Evolutionary conservation across 1,140 invertebrate species (phyloP).

Genomic region (Oreohelix idahoensis): DNA sequence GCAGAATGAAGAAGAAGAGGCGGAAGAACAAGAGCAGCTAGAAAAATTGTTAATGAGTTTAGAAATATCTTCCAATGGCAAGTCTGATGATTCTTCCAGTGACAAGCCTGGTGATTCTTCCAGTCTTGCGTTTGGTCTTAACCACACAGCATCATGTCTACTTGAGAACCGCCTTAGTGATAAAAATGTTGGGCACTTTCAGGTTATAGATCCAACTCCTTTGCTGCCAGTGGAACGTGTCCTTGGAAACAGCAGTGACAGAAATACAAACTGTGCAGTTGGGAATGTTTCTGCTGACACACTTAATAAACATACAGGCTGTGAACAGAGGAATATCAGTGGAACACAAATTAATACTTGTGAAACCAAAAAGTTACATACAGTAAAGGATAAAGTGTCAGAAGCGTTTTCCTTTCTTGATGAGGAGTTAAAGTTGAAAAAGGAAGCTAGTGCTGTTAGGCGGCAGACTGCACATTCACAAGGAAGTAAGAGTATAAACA

Average conservation of each 20-base stretch:
- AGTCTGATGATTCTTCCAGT: neutral
- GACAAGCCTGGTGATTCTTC: neutral
- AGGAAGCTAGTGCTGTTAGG: neutral
- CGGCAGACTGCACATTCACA: neutral
- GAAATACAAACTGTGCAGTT: neutral
- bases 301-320: neutral
- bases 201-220: neutral
- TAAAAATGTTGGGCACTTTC: neutral
- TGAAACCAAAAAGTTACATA: neutral
- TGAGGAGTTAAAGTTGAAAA: neutral
- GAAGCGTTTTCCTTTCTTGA: conserved; percentile 4
- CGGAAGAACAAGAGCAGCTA: neutral
- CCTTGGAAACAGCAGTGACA: neutral
- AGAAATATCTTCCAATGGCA: neutral
- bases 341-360: neutral
- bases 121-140: neutral
- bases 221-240: neutral
- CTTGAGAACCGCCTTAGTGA: neutral
- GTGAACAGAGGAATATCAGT: neutral
- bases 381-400: neutral
- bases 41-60: neutral
- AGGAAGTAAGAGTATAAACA: neutral
- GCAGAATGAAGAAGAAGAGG: neutral
- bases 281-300: neutral
- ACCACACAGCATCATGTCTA: neutral